A percentile compares a stretch with the other conserved stretches of the same genome.
phyloP scores from a whole-genome alignment of 2,113 vertebrate species.

The Eulemur macaco region DNA sequence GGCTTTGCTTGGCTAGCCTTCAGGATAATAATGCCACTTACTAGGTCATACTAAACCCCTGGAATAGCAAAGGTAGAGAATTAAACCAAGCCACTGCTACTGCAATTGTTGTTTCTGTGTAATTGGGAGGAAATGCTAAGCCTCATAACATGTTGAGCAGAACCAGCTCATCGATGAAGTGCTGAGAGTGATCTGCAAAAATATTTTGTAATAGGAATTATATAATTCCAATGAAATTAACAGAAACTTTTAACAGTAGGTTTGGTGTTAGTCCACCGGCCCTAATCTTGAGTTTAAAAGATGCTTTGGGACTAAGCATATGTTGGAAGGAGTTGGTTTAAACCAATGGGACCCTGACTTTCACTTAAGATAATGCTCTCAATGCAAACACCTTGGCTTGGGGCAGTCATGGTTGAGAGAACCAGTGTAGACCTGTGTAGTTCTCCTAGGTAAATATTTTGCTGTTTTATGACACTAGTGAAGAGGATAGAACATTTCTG shows the following conservation, averaged over 20 bases:
- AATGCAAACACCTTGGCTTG: neutral
- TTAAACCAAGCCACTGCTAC: neutral
- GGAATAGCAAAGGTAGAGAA: neutral
- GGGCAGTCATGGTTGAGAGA: neutral
- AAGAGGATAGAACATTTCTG: neutral
- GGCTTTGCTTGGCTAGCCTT: neutral
- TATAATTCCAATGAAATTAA: neutral
- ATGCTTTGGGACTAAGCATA: neutral
- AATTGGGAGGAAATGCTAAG: neutral
- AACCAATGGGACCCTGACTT: neutral
- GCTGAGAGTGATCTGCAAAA: neutral
- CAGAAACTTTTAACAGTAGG: neutral
- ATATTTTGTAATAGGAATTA: neutral
- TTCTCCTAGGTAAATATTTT: neutral
- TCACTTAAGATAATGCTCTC: neutral
- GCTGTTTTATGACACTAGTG: neutral
- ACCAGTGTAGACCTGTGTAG: neutral
- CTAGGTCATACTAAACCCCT: neutral
- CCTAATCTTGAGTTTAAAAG: constrained; percentile 23
- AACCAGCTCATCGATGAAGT: neutral
- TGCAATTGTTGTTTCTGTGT: neutral
- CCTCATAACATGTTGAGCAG: neutral
- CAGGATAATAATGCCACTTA: neutral
- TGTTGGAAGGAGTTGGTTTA: neutral
- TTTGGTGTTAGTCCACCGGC: neutral